Conservation (phyloP, 2,888 invertebrate species). For the Eurytoma californica region DNA sequence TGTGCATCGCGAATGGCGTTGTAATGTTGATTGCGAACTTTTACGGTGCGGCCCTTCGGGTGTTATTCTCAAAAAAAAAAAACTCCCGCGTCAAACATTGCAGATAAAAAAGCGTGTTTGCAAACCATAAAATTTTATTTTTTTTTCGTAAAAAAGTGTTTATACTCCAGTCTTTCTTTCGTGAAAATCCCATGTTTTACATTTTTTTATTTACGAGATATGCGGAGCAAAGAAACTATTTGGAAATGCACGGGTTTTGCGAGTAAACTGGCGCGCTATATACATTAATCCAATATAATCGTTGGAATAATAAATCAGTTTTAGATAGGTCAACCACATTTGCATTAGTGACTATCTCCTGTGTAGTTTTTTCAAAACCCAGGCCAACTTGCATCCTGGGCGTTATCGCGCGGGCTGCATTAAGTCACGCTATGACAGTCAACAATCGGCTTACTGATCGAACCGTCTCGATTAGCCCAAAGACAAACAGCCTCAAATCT, state of each 20-base stretch:
- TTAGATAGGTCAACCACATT: background rate
- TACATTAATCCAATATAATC: background rate
- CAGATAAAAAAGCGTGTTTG: background rate
- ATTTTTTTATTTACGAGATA: too few relatives aligned
- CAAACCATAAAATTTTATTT: too few relatives aligned
- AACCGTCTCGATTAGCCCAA: conserved; percentile 46
- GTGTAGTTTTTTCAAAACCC: too few relatives aligned
- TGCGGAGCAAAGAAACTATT: background rate
- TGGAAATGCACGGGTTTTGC: background rate
- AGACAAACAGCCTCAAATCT: conserved; percentile 46
- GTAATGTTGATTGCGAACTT: conserved; percentile 36
- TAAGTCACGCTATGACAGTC: conserved; percentile 48
- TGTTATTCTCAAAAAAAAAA: background rate
- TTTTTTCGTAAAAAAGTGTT: too few relatives aligned
- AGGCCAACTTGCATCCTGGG: background rate
- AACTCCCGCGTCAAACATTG: background rate
- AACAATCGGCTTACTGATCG: conserved; percentile 52
- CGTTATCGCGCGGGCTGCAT: conserved; percentile 38
- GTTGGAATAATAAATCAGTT: background rate
- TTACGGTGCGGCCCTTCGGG: background rate
- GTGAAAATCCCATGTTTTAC: too few relatives aligned
- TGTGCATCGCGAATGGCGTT: conserved; percentile 39
- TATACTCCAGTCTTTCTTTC: too few relatives aligned
- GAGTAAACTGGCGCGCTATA: background rate
- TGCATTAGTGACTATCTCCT: too few relatives aligned